Percentiles rank a stretch among this genome's conserved stretches.
phyloP scores from a whole-genome alignment of 2,113 vertebrate species.

The Aplodontia rufa region DNA sequence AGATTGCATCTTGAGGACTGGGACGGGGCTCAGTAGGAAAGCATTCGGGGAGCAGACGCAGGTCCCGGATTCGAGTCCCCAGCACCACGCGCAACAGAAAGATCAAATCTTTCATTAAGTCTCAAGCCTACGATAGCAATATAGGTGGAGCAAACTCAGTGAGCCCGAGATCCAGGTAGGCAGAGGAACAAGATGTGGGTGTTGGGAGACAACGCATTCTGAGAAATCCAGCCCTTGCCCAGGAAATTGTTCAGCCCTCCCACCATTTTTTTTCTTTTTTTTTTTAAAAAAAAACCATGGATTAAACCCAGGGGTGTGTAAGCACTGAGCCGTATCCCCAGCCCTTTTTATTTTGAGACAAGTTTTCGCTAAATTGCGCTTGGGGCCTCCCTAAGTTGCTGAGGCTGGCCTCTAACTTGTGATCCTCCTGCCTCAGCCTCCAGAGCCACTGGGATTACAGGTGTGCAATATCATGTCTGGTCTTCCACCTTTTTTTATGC shows the following conservation, averaged over 20 bases:
- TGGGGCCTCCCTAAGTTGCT: too few species aligned
- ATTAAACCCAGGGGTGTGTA: too few species aligned
- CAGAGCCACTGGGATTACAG: too few species aligned
- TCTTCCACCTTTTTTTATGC: not conserved
- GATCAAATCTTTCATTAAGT: not conserved
- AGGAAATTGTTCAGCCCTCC: not conserved
- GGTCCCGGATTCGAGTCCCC: not conserved
- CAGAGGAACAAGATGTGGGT: not conserved
- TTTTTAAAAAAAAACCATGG: too few species aligned
- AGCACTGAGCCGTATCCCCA: too few species aligned
- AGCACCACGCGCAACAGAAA: not conserved
- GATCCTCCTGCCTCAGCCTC: too few species aligned
- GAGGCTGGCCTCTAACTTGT: too few species aligned
- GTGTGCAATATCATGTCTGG: too few species aligned
- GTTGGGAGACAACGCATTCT: not conserved
- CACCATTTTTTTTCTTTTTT: not conserved
- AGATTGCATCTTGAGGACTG: not conserved
- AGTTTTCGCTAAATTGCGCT: too few species aligned
- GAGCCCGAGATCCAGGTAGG: not conserved
- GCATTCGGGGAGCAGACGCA: not conserved
- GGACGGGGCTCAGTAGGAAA: not conserved
- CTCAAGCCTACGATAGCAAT: not conserved
- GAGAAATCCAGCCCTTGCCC: fast-evolving
- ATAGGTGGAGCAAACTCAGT: not conserved
- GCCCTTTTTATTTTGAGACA: too few species aligned